phyloP scores from a whole-genome alignment of 2,113 vertebrate genomes.

The Myotis davidii region DNA sequence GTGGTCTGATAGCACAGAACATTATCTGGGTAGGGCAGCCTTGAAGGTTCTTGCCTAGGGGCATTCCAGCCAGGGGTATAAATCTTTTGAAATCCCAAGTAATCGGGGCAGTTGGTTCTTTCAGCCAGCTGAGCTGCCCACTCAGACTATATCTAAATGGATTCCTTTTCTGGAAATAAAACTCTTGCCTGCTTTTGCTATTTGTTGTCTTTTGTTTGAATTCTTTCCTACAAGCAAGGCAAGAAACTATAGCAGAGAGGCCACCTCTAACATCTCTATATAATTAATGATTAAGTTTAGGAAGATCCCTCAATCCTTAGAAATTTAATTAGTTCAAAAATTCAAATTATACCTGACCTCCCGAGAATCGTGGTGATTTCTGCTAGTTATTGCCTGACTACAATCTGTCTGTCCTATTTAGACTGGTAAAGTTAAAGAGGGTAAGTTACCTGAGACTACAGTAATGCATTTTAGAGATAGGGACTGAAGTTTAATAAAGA shows the following conservation, averaged over 20 bases:
- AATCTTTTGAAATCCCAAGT: background rate
- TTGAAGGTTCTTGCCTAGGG: background rate
- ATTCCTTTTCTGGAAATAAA: background rate
- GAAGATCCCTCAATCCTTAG: background rate
- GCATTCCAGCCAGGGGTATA: background rate
- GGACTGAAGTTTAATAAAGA: background rate
- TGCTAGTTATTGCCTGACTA: background rate
- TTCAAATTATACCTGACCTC: background rate
- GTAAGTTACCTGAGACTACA: background rate
- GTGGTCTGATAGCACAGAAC: background rate
- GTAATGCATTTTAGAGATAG: background rate
- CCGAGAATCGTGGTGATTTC: background rate
- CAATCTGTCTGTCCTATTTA: background rate
- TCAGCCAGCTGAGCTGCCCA: background rate
- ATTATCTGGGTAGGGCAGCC: background rate
- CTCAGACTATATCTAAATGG: background rate
- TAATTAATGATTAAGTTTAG: background rate
- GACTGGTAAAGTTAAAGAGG: background rate
- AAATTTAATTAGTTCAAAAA: conserved; percentile 13
- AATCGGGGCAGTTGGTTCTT: background rate
- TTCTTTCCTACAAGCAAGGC: background rate
- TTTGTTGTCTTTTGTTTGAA: background rate
- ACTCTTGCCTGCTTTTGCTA: background rate
- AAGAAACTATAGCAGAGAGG: background rate
- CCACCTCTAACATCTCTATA: background rate